Conservation (phyloP, 2,888 invertebrate species). For the Gari tellinella region DNA sequence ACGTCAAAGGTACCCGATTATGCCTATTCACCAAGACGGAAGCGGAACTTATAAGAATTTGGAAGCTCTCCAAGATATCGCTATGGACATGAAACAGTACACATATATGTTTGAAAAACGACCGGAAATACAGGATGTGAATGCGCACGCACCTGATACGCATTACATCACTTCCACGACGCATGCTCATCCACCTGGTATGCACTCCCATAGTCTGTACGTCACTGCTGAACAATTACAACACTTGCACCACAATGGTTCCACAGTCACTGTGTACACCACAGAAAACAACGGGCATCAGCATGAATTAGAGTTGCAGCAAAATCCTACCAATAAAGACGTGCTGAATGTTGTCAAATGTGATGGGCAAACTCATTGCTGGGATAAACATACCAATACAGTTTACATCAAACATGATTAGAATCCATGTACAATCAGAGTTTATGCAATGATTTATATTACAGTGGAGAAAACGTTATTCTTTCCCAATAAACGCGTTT, state of each 20-base stretch:
- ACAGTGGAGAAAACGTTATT: no score
- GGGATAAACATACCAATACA: conserved; percentile 54
- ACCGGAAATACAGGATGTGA: conserved; percentile 30
- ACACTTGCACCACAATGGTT: conserved; percentile 19
- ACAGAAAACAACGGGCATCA: conserved; percentile 61
- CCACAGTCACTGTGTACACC: conserved; percentile 51
- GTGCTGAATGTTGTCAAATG: conserved; percentile 34
- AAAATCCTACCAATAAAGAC: conserved; percentile 22
- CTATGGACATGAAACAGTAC: conserved; percentile 56
- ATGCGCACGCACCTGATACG: conserved; percentile 26
- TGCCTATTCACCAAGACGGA: conserved; percentile 72
- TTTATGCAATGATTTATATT: no score
- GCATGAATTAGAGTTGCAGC: conserved; percentile 58
- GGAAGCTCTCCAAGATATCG: conserved; percentile 60
- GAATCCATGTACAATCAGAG: no score
- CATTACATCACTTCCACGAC: conserved; percentile 48
- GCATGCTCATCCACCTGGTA: conserved; percentile 53
- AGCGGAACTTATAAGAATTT: conserved; percentile 72
- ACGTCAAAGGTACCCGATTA: conserved; percentile 72
- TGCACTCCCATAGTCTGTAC: conserved; percentile 63
- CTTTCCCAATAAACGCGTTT: no score
- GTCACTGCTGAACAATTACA: conserved; percentile 51
- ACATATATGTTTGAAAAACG: conserved; percentile 40
- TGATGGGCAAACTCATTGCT: conserved; percentile 54
- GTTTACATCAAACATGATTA: neutral